These are phyloP conservation scores for Steinernema scapterisci DNA, from an alignment of 2,888 invertebrate genomes.

Conservation along the genomic window DNA sequence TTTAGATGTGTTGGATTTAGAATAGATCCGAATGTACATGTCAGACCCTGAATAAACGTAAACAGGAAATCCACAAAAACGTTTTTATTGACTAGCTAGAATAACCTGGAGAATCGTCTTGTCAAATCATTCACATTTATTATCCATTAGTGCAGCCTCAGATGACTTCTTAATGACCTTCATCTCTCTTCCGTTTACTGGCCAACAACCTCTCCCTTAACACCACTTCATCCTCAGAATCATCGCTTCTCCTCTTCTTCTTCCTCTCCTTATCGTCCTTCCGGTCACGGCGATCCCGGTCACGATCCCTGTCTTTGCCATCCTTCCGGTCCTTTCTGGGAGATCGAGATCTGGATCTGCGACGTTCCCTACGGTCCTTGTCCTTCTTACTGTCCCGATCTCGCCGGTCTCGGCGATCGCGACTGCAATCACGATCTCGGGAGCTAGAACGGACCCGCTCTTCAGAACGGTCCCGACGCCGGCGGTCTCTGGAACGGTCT, in stretches of 20 bases:
- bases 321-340: constrained; percentile 40
- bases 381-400: constrained; percentile 40
- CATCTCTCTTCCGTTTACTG: constrained; percentile 29
- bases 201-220: constrained; percentile 33
- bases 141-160: too few relatives aligned
- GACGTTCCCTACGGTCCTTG: constrained; percentile 34
- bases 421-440: constrained; percentile 39
- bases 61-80: too few relatives aligned
- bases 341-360: constrained; percentile 39
- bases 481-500: too few relatives aligned
- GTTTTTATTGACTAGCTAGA: too few relatives aligned
- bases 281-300: neutral
- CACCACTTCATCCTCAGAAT: constrained; percentile 29
- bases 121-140: too few relatives aligned
- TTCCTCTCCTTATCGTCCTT: neutral
- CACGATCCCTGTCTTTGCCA: constrained; percentile 10
- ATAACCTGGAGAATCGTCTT: too few relatives aligned
- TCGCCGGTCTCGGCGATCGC: constrained; percentile 39
- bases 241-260: neutral
- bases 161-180: too few relatives aligned
- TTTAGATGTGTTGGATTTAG: too few relatives aligned
- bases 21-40: too few relatives aligned
- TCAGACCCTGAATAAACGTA: too few relatives aligned
- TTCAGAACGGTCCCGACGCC: too few relatives aligned
- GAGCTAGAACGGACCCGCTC: constrained; percentile 30